A percentile compares a stretch with the other conserved stretches of the same genome.
Conservation (phyloP, 1,140 invertebrate species). For the Bombus breviceps region DNA sequence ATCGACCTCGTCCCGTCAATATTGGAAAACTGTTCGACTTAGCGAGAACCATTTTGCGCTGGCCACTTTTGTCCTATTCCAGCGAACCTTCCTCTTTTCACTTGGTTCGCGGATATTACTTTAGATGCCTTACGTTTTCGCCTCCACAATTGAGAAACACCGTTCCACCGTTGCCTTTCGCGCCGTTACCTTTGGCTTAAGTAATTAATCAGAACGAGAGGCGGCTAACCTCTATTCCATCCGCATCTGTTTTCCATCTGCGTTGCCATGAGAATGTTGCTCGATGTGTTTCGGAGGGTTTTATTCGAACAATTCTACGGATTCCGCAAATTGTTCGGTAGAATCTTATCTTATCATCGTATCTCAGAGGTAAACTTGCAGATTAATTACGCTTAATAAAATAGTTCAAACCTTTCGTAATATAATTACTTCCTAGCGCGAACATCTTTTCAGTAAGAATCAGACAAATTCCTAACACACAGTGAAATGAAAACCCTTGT, state of each 20-base stretch:
- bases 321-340: not conserved
- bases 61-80: slow-evolving; percentile 35
- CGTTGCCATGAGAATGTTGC: too few relatives aligned
- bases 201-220: slow-evolving; percentile 10
- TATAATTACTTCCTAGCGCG: too few relatives aligned
- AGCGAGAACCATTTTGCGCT: slow-evolving; percentile 40
- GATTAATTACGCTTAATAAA: not conserved
- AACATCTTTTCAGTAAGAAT: not conserved
- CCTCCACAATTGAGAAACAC: slow-evolving; percentile 41
- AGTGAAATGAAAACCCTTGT: not conserved
- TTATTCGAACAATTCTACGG: not conserved
- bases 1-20: slow-evolving; percentile 62
- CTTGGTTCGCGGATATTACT: slow-evolving; percentile 34
- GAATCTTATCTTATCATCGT: not conserved
- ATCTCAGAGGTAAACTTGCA: not conserved
- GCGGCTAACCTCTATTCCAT: too few relatives aligned
- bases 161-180: not conserved
- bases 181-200: not conserved
- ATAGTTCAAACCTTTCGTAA: not conserved
- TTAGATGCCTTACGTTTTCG: slow-evolving; percentile 36
- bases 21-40: slow-evolving; percentile 78
- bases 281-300: not conserved
- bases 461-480: not conserved
- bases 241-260: not conserved
- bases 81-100: slow-evolving; percentile 41